Evolutionary conservation across 2,113 vertebrate species (phyloP), one percentile per base, ranked within the genome.

Genomic region (Craseonycteris thonglongyai): DNA sequence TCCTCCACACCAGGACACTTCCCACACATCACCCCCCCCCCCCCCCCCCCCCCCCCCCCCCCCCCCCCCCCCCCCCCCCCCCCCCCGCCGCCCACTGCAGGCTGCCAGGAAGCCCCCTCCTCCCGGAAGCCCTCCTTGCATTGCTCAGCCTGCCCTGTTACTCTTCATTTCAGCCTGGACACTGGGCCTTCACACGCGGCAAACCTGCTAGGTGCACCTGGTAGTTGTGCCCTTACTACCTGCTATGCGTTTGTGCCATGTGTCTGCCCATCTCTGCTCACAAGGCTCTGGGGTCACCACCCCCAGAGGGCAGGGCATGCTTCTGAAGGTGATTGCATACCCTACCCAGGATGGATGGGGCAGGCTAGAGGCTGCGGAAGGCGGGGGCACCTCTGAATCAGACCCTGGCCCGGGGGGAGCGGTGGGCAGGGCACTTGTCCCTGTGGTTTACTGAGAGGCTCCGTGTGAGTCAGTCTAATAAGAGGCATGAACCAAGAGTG

Each of bases 201-300:
- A 21, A 45, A 56, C 10, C 45, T 12, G 26, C 11, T n/a, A 76
- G 30, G 2, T 3, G 3, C 49, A 11, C 30, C 12, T 30, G 18
- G 3, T 1, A 3, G 9, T 38, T 0, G 14, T 11, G 12, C 2
- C 2, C 40, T 35, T 35, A 56, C 66, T 22, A 6, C 24, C 65
- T 58, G 4, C 49, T 3, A 1, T 22, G 40, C 28, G 47, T 42
- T 51, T 54, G 42, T 5, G n/a, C 9, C 12, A 15, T 3, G 11
- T 63, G 38, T 88, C 49, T 3, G 18, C 40, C 19, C 1, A 0
- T 21, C 51, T 95, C 54, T 90, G 78, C 28, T 56, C 26, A 30
- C 0, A 3, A 0, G 21, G 5, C 71, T 78, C 40, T 51, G 59
- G 42, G 30, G 10, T 82, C 65, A 54, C 89, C 35, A 30, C 1